These are phyloP conservation scores for Pseudorectes ferrugineus DNA, from an alignment of 2,113 vertebrate species.

Conservation along the genomic window DNA sequence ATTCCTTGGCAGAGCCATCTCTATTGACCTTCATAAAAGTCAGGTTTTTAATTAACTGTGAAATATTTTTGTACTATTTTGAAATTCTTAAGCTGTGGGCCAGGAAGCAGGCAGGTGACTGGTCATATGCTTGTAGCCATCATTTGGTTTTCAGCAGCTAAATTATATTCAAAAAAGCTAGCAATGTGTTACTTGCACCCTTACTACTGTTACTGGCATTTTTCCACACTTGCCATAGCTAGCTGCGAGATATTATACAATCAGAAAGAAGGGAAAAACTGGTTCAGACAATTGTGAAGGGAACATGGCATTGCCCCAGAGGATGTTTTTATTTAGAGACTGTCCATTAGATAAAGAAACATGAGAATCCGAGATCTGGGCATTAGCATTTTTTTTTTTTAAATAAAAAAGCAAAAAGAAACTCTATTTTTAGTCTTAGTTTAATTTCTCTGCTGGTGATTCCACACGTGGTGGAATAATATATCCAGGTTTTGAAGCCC, in stretches of 20 bases:
- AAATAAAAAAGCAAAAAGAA: not conserved
- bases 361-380: not conserved
- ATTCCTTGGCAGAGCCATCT: not conserved
- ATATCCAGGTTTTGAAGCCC: not conserved
- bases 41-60: slow-evolving; percentile 10
- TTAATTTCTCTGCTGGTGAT: slow-evolving; percentile 7
- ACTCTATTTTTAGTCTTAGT: not conserved
- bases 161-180: not conserved
- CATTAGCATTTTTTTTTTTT: not conserved
- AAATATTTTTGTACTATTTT: not conserved
- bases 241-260: not conserved
- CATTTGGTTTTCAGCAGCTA: slow-evolving; percentile 15
- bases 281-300: not conserved
- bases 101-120: slow-evolving; percentile 8
- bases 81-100: not conserved
- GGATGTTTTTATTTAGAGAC: not conserved
- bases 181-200: not conserved
- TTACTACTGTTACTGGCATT: not conserved
- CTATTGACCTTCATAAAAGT: not conserved
- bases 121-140: not conserved
- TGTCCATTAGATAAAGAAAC: not conserved
- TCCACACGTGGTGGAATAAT: not conserved
- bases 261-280: not conserved
- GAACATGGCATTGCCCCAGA: not conserved
- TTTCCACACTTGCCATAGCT: not conserved